A percentile compares a stretch with the other conserved stretches of the same genome.
These are phyloP conservation scores for Troilus luridus DNA, from an alignment of 2,888 invertebrate genomes.

Conservation along the genomic window DNA sequence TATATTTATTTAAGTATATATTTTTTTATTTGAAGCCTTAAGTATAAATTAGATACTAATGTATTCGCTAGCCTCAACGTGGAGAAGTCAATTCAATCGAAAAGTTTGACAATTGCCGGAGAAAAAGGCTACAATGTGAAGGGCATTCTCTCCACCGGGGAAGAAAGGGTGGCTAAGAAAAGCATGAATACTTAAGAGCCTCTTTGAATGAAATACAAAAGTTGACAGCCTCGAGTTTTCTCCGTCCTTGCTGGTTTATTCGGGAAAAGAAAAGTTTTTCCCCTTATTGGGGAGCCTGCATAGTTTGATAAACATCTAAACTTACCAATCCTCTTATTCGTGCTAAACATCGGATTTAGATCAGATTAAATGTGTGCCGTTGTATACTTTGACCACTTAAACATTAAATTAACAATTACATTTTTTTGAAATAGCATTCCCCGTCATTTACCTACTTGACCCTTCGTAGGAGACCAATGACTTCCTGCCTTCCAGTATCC, in stretches of 20 bases:
- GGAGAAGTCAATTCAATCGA: background rate
- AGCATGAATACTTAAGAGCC: constrained; percentile 7
- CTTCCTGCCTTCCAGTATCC: too few species aligned
- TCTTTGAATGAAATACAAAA: constrained; percentile 21
- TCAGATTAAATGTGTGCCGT: background rate
- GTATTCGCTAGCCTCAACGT: background rate
- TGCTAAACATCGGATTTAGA: background rate
- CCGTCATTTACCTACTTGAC: too few species aligned
- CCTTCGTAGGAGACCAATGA: too few species aligned
- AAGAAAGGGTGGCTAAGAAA: background rate
- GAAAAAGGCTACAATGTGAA: background rate
- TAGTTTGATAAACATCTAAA: constrained; percentile 16
- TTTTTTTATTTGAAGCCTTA: background rate
- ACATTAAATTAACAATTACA: too few species aligned
- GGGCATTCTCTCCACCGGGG: background rate
- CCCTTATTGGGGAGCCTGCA: background rate
- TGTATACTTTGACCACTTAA: too few species aligned
- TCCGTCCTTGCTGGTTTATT: background rate
- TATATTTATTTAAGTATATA: too few species aligned
- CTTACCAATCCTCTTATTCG: background rate
- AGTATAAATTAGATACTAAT: background rate
- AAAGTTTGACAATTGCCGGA: background rate
- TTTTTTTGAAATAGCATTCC: too few species aligned
- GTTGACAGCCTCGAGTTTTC: background rate
- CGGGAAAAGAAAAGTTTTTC: background rate